These are phyloP conservation scores for Aromia moschata DNA, from an alignment of 2,888 invertebrate species.

Conservation along the genomic window DNA sequence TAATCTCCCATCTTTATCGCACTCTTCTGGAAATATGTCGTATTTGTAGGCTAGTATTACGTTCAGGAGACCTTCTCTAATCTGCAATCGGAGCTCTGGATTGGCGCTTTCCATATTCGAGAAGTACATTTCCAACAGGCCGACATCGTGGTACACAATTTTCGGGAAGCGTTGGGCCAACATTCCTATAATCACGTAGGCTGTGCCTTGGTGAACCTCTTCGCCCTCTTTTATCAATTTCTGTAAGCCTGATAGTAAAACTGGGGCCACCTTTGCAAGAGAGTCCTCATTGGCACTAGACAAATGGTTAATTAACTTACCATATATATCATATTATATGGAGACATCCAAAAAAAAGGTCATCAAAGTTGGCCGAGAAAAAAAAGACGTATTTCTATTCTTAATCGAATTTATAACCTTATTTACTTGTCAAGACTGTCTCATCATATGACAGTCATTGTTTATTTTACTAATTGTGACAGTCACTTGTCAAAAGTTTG, in stretches of 20 bases:
- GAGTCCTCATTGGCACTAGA: slow-evolving; percentile 70
- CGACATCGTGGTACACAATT: slow-evolving; percentile 75
- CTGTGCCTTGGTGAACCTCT: slow-evolving; percentile 72
- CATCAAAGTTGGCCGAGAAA: too few species aligned
- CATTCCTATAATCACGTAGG: slow-evolving; percentile 79
- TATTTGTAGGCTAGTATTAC: slow-evolving; percentile 58
- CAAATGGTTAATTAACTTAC: too few species aligned
- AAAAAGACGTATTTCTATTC: too few species aligned
- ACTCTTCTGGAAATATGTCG: slow-evolving; percentile 54
- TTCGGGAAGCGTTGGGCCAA: slow-evolving; percentile 70
- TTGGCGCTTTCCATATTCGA: slow-evolving; percentile 64
- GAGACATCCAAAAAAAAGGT: too few species aligned
- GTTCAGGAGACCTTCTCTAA: slow-evolving; percentile 59
- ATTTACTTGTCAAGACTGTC: too few species aligned
- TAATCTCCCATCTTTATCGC: slow-evolving; percentile 57
- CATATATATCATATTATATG: too few species aligned
- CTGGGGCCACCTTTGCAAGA: slow-evolving; percentile 73
- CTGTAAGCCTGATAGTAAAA: slow-evolving; percentile 77
- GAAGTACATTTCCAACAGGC: slow-evolving; percentile 66
- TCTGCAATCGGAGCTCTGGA: slow-evolving; percentile 57
- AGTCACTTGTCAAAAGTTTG: too few species aligned
- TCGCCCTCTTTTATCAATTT: slow-evolving; percentile 76
- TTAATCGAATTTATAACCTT: too few species aligned
- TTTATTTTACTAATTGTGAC: too few species aligned
- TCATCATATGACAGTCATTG: too few species aligned